These are phyloP conservation scores for Centruroides sculpturatus DNA, from an alignment of 1,140 invertebrate species.

Conservation along the genomic window DNA sequence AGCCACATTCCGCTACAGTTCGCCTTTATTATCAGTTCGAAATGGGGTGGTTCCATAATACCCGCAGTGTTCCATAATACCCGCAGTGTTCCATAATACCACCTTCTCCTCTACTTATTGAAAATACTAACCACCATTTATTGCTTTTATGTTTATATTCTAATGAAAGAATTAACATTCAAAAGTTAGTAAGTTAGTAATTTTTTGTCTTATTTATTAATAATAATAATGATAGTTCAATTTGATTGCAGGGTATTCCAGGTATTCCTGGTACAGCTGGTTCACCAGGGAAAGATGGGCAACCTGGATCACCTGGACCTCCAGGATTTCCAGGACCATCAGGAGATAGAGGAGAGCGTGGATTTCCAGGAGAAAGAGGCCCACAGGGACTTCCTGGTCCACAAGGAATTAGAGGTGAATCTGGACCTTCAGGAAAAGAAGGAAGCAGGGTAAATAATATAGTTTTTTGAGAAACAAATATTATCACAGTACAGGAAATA, in stretches of 20 bases:
- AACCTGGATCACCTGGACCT: conserved; percentile 51
- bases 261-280: conserved; percentile 52
- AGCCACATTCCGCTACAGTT: too few species aligned
- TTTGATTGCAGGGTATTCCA: conserved; percentile 45
- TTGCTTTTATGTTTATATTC: not conserved
- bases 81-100: too few species aligned
- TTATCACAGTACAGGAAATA: not conserved
- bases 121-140: not conserved
- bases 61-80: too few species aligned
- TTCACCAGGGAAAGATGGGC: conserved; percentile 54
- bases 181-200: not conserved
- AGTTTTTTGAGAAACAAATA: too few species aligned
- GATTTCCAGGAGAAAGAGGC: conserved; percentile 37
- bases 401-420: conserved; percentile 50
- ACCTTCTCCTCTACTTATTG: too few species aligned
- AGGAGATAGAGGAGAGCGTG: conserved; percentile 55
- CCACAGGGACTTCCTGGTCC: conserved; percentile 36
- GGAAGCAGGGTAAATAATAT: conserved; percentile 42
- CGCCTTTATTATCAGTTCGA: too few species aligned
- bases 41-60: too few species aligned
- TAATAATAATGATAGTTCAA: not conserved
- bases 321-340: conserved; percentile 39
- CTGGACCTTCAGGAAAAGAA: conserved; percentile 49
- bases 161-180: not conserved
- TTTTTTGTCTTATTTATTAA: not conserved